phyloP scores from a whole-genome alignment of 2,797 vertebrate genomes.

The Aratinga solstitialis region DNA sequence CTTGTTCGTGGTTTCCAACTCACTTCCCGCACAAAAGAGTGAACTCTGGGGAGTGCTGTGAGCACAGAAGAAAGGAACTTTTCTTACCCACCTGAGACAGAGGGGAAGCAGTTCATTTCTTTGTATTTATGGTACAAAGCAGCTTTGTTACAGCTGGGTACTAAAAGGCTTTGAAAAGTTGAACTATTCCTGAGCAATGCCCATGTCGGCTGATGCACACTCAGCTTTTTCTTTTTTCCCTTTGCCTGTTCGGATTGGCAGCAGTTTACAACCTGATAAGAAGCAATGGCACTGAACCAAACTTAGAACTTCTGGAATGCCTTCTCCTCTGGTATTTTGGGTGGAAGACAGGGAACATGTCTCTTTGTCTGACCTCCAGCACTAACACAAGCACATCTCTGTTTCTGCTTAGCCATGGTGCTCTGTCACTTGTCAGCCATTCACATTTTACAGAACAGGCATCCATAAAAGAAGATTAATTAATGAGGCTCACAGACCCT shows the following conservation, averaged over 20 bases:
- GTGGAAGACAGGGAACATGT: neutral
- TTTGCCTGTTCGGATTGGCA: neutral
- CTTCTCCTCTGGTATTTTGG: neutral
- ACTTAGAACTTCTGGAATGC: neutral
- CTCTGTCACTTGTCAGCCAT: neutral
- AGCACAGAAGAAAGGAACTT: neutral
- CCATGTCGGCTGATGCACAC: neutral
- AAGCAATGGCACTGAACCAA: neutral
- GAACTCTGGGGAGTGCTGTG: neutral
- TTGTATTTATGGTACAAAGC: slow-evolving; percentile 21
- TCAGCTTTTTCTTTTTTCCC: neutral
- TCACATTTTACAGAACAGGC: neutral
- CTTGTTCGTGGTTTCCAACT: neutral
- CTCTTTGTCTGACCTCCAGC: neutral
- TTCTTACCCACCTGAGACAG: slow-evolving; percentile 29
- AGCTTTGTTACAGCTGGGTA: slow-evolving; percentile 4
- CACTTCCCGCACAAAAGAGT: neutral
- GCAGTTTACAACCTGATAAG: neutral
- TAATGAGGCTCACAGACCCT: neutral
- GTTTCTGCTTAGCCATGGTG: neutral
- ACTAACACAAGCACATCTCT: neutral
- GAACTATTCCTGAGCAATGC: neutral
- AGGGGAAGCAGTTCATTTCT: neutral
- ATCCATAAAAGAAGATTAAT: neutral
- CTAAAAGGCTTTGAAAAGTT: neutral